phyloP scores from a whole-genome alignment of 2,888 invertebrate genomes.

The Tinea semifulvella region DNA sequence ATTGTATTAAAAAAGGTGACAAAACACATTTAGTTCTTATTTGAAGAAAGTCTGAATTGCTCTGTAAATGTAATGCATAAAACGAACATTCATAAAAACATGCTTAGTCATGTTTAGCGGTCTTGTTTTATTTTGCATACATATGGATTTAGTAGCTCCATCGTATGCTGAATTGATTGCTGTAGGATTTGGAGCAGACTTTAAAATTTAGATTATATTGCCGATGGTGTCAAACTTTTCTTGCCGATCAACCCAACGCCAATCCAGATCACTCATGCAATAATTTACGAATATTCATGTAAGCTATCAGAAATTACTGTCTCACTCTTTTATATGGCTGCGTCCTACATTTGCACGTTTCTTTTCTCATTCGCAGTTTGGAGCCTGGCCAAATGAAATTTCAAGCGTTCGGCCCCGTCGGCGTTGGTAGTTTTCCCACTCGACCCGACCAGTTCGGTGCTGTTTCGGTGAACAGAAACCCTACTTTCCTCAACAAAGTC shows the following conservation, averaged over 20 bases:
- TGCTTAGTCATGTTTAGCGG: too few species aligned
- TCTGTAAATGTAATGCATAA: too few species aligned
- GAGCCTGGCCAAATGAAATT: constrained; percentile 66
- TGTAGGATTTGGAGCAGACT: constrained; percentile 25
- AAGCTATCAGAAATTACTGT: constrained; percentile 48
- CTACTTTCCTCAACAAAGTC: constrained; percentile 34
- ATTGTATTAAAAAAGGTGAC: too few species aligned
- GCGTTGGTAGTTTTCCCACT: constrained; percentile 61
- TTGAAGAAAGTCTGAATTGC: too few species aligned
- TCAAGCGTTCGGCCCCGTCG: constrained; percentile 58
- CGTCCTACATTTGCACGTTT: constrained; percentile 56
- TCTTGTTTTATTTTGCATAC: too few species aligned
- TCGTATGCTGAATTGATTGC: not conserved
- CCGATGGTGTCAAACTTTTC: constrained; percentile 52
- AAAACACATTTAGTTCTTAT: too few species aligned
- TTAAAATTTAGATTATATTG: constrained; percentile 48
- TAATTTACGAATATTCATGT: constrained; percentile 59
- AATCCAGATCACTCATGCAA: constrained; percentile 55
- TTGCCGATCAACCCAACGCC: constrained; percentile 49
- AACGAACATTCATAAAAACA: too few species aligned
- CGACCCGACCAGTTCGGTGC: constrained; percentile 57
- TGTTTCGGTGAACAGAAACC: constrained; percentile 39
- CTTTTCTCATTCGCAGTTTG: constrained; percentile 68
- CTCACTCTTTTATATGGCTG: constrained; percentile 54
- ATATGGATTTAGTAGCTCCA: too few species aligned